A percentile compares a stretch with the other conserved stretches of the same genome.
phyloP scores from a whole-genome alignment of 2,888 invertebrate genomes.

The Drosophila niveifrons region DNA sequence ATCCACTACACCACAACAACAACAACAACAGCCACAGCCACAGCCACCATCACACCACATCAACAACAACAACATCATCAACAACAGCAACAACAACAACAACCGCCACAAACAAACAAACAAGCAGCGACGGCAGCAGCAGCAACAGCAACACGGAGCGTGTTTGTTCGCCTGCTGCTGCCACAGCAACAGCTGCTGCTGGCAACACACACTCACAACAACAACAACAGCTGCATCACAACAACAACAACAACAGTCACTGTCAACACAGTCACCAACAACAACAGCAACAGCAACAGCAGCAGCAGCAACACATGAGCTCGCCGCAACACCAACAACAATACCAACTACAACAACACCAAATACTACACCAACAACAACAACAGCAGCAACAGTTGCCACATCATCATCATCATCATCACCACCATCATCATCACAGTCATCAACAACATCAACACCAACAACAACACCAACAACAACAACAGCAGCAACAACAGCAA shows the following conservation, averaged over 20 bases:
- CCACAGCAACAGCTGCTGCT: slow-evolving; percentile 63
- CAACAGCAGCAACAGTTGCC: slow-evolving; percentile 73
- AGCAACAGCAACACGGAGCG: slow-evolving; percentile 73
- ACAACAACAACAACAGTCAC: slow-evolving; percentile 69
- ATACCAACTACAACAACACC: slow-evolving; percentile 83
- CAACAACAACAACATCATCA: slow-evolving; percentile 73
- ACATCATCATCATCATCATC: slow-evolving; percentile 57
- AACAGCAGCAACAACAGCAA: slow-evolving; percentile 77
- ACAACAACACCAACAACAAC: slow-evolving; percentile 74
- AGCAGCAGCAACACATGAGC: slow-evolving; percentile 76
- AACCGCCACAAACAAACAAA: slow-evolving; percentile 71
- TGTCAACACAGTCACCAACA: slow-evolving; percentile 74
- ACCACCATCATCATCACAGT: slow-evolving; percentile 64
- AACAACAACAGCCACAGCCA: slow-evolving; percentile 79
- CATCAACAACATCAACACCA: slow-evolving; percentile 73
- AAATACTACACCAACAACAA: slow-evolving; percentile 83
- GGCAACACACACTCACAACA: slow-evolving; percentile 74
- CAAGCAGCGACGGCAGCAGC: slow-evolving; percentile 63
- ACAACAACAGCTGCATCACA: slow-evolving; percentile 80
- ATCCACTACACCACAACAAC: slow-evolving; percentile 84
- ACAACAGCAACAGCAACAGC: slow-evolving; percentile 66
- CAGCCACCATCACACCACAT: slow-evolving; percentile 62
- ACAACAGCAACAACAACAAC: slow-evolving; percentile 68
- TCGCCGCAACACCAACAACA: slow-evolving; percentile 81
- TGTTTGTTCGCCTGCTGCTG: slow-evolving; percentile 58